Conservation (phyloP, 2,797 vertebrate species). For the Hipposideros larvatus region DNA sequence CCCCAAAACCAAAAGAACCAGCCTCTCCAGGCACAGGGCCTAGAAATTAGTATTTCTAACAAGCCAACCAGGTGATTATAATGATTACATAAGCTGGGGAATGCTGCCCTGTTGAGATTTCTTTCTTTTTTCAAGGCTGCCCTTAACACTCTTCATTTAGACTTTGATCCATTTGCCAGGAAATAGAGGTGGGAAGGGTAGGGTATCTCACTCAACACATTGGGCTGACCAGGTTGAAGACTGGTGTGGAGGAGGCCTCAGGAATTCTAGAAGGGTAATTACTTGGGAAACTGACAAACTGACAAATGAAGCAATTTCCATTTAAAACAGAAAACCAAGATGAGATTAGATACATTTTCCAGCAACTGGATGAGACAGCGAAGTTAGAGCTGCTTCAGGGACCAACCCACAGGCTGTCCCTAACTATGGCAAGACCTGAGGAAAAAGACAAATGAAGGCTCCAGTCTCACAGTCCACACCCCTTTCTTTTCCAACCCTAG, state of each 20-base stretch:
- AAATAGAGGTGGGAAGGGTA: conserved; percentile 57
- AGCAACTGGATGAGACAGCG: conserved; percentile 77
- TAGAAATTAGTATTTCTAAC: conserved; percentile 38
- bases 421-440: background rate
- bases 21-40: background rate
- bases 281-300: conserved; percentile 83
- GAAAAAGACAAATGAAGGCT: background rate
- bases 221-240: background rate
- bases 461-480: background rate
- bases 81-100: conserved; percentile 12
- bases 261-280: conserved; percentile 79
- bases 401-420: background rate
- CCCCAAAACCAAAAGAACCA: background rate
- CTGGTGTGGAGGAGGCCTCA: background rate
- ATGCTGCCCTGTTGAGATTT: background rate
- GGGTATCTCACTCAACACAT: conserved; percentile 11
- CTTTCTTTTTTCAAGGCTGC: background rate
- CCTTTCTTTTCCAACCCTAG: background rate
- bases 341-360: conserved; percentile 85
- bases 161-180: conserved; percentile 66
- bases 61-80: background rate
- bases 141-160: conserved; percentile 36
- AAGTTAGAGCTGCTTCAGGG: background rate
- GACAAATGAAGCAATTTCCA: conserved; percentile 87
- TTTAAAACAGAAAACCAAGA: conserved; percentile 85